These are phyloP conservation scores for Eulemur macaco DNA, from an alignment of 2,113 vertebrate species.

Conservation along the genomic window DNA sequence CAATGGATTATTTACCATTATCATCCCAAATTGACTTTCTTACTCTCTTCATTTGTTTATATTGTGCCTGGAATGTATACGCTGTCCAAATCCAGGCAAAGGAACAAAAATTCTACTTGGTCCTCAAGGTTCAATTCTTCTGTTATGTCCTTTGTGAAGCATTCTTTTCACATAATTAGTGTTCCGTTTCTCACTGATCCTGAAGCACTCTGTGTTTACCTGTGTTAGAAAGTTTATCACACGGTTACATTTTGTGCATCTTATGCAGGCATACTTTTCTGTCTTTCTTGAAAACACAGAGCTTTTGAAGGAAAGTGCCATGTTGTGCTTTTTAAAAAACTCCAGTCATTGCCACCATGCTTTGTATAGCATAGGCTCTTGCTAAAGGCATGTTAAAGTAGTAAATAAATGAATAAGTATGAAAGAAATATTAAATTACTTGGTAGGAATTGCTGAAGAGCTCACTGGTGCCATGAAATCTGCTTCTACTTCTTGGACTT, in stretches of 20 bases:
- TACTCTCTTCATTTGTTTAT: not conserved
- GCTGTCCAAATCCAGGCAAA: not conserved
- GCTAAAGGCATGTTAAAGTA: not conserved
- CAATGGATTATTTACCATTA: not conserved
- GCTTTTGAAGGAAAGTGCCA: not conserved
- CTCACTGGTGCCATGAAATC: not conserved
- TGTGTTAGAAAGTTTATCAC: not conserved
- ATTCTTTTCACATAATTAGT: not conserved
- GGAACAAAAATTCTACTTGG: not conserved
- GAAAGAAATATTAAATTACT: not conserved
- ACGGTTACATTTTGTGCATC: not conserved
- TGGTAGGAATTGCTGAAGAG: not conserved
- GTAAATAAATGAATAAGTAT: not conserved
- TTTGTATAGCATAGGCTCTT: not conserved
- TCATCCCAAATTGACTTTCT: not conserved
- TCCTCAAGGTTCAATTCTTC: not conserved
- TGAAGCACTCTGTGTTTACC: not conserved
- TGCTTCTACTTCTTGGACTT: slow-evolving; percentile 11
- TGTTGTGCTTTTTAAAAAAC: not conserved
- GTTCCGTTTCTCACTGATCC: not conserved
- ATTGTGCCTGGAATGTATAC: not conserved
- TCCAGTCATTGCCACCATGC: not conserved
- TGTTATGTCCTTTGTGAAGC: not conserved
- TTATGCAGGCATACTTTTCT: not conserved
- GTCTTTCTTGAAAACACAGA: not conserved